Base-by-base conservation (phyloP, 2,113 vertebrate genomes). In the Bubo scandiacus region DNA sequence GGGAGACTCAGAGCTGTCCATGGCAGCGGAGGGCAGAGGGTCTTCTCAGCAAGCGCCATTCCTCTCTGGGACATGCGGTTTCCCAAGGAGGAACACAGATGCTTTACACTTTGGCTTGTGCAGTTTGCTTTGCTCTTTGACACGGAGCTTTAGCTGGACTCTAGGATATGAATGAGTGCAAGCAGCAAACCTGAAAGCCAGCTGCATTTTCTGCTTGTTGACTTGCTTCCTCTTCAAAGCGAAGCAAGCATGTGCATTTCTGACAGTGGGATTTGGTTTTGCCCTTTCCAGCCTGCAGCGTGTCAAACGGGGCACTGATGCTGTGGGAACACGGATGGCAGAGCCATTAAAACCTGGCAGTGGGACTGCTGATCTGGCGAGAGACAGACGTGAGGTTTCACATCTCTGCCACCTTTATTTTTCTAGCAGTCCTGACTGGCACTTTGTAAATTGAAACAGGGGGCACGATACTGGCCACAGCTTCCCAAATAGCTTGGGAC, bases 301-400 rank as follows among this genome's bases (percentile, higher is more conserved):
- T 2, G 4, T 65, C 73, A 67, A 66, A 67, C 0, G 1, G 47
- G 59, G 23, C 4, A 2, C 57, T 85, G 73, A 11, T 87, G 61
- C 68, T 23, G 27, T 82, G 66, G 85, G 67, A 92, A 68, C 49
- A 72, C 2, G 11, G 5, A 36, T 70, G 62, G 45, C 57, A 68
- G 66, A 80, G 10, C 38, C 62, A 58, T 45, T 86, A 75, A 82
- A 73, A 14, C 2, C 4, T 5, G 52, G 34, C 49, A 92, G 32
- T 0, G 1, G 68, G 58, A 43, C 30, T 25, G 22, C 42, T 10
- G 32, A 29, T 23, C 43, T 49, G 38, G 25, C 0, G 5, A 81
- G 38, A 55, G 32, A 59, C 21, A 52, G 4, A 61, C 2, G 1
- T 9, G 71, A 42, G 71, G 18, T 40, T 52, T 78, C 68, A 52